Conservation (phyloP, 2,888 invertebrate species). For the Caenorhabditis auriculariae region DNA sequence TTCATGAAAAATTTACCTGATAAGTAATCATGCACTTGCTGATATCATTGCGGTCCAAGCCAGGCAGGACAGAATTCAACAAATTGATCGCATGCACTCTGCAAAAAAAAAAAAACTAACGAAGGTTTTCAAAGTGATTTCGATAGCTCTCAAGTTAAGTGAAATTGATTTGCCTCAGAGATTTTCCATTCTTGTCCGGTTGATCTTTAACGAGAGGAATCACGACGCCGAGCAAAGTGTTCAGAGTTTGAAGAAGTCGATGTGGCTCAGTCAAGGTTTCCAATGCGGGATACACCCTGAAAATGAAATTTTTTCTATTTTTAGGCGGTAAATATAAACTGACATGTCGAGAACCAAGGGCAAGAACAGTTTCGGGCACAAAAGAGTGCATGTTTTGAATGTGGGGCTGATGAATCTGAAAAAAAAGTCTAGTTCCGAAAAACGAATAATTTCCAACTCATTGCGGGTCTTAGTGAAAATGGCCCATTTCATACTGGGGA, state of each 20-base stretch:
- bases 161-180: not conserved
- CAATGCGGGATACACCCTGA: constrained; percentile 75
- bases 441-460: constrained; percentile 51
- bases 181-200: constrained; percentile 24
- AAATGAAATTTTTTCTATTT: constrained; percentile 6
- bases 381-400: constrained; percentile 39
- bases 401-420: constrained; percentile 17
- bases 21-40: constrained; percentile 68
- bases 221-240: constrained; percentile 65
- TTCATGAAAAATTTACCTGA: constrained; percentile 55
- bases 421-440: not conserved
- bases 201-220: constrained; percentile 64
- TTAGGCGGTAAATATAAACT: constrained; percentile 8
- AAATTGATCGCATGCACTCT: constrained; percentile 71
- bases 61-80: constrained; percentile 79
- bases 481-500: constrained; percentile 72
- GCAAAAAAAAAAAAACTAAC: not conserved
- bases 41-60: constrained; percentile 85
- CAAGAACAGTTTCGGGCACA: constrained; percentile 81
- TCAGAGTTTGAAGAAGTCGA: constrained; percentile 67
- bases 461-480: constrained; percentile 74
- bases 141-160: too few species aligned
- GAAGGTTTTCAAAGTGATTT: not conserved
- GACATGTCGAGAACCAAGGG: constrained; percentile 79
- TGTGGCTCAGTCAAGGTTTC: constrained; percentile 87